Evolutionary conservation across 2,797 vertebrate genomes (phyloP).

Genomic region (Decapterus maruadsi): DNA sequence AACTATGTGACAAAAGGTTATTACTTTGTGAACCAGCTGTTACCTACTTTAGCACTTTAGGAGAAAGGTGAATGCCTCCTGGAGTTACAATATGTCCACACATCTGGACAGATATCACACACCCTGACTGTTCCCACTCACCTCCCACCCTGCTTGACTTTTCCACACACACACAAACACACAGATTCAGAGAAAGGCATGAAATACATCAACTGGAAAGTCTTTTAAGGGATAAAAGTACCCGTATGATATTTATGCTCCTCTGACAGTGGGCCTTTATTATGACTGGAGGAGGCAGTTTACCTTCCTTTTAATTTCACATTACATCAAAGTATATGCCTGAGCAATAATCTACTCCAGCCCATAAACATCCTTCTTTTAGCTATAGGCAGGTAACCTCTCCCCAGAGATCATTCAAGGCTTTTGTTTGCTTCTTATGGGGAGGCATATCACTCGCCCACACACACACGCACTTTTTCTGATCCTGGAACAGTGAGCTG

Average conservation of each 20-base stretch:
- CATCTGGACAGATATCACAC: conserved; percentile 77
- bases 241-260: conserved; percentile 21
- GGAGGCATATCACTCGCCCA: conserved; percentile 21
- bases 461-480: conserved; percentile 15
- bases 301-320: conserved; percentile 47
- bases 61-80: conserved; percentile 71
- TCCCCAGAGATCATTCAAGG: conserved; percentile 50
- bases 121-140: conserved; percentile 30
- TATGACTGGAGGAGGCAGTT: conserved; percentile 43
- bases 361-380: conserved; percentile 49
- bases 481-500: conserved; percentile 34
- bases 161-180: neutral
- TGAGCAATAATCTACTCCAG: conserved; percentile 40
- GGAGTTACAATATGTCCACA: conserved; percentile 79
- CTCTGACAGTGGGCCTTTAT: conserved; percentile 29
- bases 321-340: conserved; percentile 47
- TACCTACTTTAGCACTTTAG: conserved; percentile 65
- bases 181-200: no score
- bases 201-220: neutral
- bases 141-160: neutral
- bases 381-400: conserved; percentile 44
- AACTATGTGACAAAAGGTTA: conserved; percentile 74
- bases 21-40: conserved; percentile 69
- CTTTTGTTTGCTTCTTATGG: conserved; percentile 42
- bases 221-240: conserved; percentile 24